Evolutionary conservation across 2,113 vertebrate genomes (phyloP).

Genomic region (Gallinago undulata): DNA sequence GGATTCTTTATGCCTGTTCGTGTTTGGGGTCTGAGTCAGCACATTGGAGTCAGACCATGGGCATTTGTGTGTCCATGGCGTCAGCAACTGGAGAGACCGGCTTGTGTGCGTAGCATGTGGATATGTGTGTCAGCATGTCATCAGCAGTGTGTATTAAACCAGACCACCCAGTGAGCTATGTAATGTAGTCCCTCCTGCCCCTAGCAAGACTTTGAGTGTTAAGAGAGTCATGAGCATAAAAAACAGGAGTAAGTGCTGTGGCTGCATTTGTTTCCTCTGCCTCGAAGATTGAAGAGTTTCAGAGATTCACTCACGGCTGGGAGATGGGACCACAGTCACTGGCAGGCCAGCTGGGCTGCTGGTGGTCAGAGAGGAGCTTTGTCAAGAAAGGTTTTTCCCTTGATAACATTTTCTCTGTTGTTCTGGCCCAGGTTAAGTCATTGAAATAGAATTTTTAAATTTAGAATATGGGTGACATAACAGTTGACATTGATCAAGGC

Average conservation of each 20-base stretch:
- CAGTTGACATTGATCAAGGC: neutral
- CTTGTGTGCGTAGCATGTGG: fast-evolving
- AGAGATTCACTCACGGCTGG: neutral
- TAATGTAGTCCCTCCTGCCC: neutral
- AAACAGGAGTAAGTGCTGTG: neutral
- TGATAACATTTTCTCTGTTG: neutral
- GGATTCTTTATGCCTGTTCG: fast-evolving
- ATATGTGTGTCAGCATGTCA: neutral
- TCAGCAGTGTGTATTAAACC: neutral
- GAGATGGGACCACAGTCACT: neutral
- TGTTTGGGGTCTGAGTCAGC: neutral
- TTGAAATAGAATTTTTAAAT: neutral
- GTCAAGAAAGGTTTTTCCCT: neutral
- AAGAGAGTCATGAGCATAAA: neutral
- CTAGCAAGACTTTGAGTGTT: neutral
- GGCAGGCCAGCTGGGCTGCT: neutral
- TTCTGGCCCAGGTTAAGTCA: neutral
- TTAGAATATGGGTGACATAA: neutral
- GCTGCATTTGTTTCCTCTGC: neutral
- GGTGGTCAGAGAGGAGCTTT: neutral
- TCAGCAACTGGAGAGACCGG: fast-evolving
- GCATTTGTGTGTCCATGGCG: neutral
- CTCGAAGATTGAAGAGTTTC: neutral
- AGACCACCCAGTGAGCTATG: neutral
- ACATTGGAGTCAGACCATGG: neutral